A percentile compares a stretch with the other conserved stretches of the same genome.
Conservation (phyloP, 2,113 vertebrate genomes). For the Vanacampus margaritifer region DNA sequence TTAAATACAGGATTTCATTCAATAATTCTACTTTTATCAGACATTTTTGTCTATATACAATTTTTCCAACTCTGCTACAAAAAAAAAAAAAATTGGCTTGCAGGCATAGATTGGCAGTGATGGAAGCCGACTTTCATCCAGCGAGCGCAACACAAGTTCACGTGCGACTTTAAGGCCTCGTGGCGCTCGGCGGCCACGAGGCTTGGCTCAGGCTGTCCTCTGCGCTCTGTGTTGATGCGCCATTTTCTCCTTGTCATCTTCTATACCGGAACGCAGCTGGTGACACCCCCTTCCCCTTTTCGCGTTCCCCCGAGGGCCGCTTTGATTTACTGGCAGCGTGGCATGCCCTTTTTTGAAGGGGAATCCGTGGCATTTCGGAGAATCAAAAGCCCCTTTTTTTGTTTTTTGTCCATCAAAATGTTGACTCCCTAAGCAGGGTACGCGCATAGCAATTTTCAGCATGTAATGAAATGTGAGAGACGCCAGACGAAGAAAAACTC, state of each 20-base stretch:
- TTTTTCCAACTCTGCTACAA: not conserved
- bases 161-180: not conserved
- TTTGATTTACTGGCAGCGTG: conserved; percentile 63
- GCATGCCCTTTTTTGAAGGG: conserved; percentile 54
- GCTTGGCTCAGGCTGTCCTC: conserved; percentile 33
- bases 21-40: too few relatives aligned
- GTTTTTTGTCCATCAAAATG: conserved; percentile 5
- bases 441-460: not conserved
- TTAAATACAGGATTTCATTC: too few relatives aligned
- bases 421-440: not conserved
- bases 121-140: conserved; percentile 17
- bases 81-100: conserved; percentile 36
- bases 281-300: conserved; percentile 54
- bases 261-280: conserved; percentile 57
- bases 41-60: not conserved
- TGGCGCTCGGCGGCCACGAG: not conserved
- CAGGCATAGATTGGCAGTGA: conserved; percentile 49
- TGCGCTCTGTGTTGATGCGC: conserved; percentile 44
- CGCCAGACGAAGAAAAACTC: too few relatives aligned
- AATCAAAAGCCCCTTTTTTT: conserved; percentile 29
- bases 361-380: conserved; percentile 52
- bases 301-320: conserved; percentile 54
- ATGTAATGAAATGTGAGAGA: too few relatives aligned
- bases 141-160: not conserved
- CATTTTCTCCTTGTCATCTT: conserved; percentile 72